A percentile compares a stretch with the other conserved stretches of the same genome.
Conservation (phyloP, 2,797 vertebrate species). For the Taeniopygia guttata region DNA sequence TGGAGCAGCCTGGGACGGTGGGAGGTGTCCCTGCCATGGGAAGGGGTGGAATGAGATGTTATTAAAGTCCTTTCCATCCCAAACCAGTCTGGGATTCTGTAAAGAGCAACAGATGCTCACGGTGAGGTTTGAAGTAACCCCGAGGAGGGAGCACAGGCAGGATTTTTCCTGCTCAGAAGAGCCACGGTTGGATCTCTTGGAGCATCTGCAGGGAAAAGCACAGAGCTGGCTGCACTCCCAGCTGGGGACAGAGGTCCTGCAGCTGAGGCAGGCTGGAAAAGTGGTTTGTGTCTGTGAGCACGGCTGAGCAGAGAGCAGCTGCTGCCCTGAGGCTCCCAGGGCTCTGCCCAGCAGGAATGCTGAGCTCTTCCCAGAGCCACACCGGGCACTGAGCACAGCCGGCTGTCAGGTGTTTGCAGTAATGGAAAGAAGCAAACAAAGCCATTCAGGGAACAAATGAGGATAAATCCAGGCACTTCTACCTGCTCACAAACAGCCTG, state of each 20-base stretch:
- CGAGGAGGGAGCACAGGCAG: not conserved
- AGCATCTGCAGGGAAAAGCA: not conserved
- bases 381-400: not conserved
- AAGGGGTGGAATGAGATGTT: not conserved
- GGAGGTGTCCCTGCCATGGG: not conserved
- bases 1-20: fast-evolving
- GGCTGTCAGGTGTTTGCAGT: not conserved
- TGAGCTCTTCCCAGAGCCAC: not conserved
- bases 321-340: not conserved
- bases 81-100: not conserved
- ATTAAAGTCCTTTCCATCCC: not conserved
- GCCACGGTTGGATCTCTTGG: not conserved
- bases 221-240: not conserved
- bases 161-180: not conserved
- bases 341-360: not conserved
- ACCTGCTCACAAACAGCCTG: not conserved
- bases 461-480: not conserved
- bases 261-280: not conserved
- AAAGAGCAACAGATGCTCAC: not conserved
- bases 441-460: not conserved
- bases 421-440: not conserved
- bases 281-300: not conserved
- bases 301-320: not conserved
- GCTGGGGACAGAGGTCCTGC: not conserved
- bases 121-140: not conserved